Conservation (phyloP, 2,888 invertebrate species). For the Callyntrura guangdongensis region DNA sequence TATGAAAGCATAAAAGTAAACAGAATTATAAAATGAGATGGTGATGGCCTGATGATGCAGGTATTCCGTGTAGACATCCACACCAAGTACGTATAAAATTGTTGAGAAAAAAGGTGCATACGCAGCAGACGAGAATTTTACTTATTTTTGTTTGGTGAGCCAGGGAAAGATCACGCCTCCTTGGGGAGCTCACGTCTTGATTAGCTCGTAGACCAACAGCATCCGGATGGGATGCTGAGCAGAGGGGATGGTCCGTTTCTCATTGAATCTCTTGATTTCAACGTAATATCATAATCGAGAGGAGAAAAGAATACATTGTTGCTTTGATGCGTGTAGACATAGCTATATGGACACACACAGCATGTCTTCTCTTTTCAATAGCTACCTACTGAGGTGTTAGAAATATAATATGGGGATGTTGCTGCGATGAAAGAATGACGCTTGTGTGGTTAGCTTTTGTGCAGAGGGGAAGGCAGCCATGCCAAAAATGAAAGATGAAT, state of each 20-base stretch:
- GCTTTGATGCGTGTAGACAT: neutral
- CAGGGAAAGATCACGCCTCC: slow-evolving; percentile 65
- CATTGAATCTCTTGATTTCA: slow-evolving; percentile 45
- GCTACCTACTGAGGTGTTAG: slow-evolving; percentile 25
- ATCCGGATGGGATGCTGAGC: slow-evolving; percentile 56
- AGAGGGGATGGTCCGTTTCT: slow-evolving; percentile 63
- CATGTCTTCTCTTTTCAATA: neutral
- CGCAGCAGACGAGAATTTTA: neutral
- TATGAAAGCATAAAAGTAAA: slow-evolving; percentile 61
- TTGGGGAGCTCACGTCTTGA: slow-evolving; percentile 68
- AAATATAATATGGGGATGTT: neutral
- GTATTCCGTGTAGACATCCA: neutral
- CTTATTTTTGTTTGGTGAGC: slow-evolving; percentile 56
- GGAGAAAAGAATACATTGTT: slow-evolving; percentile 47
- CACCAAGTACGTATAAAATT: neutral
- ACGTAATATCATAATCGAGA: slow-evolving; percentile 29
- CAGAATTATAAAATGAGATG: slow-evolving; percentile 16
- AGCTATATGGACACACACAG: too few species aligned
- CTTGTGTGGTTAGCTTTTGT: neutral
- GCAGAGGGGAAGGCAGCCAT: slow-evolving; percentile 40
- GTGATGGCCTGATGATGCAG: too few species aligned
- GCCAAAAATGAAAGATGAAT: neutral
- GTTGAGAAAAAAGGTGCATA: slow-evolving; percentile 42
- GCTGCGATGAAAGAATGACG: neutral
- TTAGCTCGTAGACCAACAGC: slow-evolving; percentile 63